Conservation (phyloP, 2,888 invertebrate species). For the Calliopum simillimum region DNA sequence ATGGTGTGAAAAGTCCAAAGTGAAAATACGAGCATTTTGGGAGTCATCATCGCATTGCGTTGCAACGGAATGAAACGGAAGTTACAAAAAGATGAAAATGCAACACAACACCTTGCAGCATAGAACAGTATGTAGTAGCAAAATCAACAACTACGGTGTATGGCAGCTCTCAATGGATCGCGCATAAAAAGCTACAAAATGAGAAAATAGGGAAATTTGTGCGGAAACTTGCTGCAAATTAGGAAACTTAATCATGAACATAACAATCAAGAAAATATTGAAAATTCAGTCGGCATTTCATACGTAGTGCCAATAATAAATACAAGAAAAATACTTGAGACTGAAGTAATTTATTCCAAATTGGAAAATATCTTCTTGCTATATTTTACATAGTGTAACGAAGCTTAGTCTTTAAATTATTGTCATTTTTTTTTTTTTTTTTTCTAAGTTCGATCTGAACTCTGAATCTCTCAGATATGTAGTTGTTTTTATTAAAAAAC, state of each 20-base stretch:
- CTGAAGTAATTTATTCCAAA: too few species aligned
- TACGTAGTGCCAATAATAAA: too few species aligned
- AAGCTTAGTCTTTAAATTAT: too few species aligned
- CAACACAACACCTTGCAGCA: slow-evolving; percentile 16
- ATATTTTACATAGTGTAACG: too few species aligned
- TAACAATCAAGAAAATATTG: slow-evolving; percentile 28
- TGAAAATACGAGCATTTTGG: slow-evolving; percentile 40
- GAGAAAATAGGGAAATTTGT: slow-evolving; percentile 36
- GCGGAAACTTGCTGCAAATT: slow-evolving; percentile 31
- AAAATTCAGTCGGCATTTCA: neutral
- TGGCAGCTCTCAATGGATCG: neutral
- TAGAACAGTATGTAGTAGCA: neutral
- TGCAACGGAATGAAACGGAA: slow-evolving; percentile 18
- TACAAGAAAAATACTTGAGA: too few species aligned
- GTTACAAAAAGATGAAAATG: neutral
- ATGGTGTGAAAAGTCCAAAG: slow-evolving; percentile 27
- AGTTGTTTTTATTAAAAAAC: too few species aligned
- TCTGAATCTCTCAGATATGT: too few species aligned
- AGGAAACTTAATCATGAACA: slow-evolving; percentile 25
- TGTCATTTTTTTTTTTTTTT: too few species aligned
- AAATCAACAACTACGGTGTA: neutral
- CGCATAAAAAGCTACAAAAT: slow-evolving; percentile 14
- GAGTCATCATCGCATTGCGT: slow-evolving; percentile 33
- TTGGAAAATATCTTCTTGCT: too few species aligned
- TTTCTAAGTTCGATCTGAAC: too few species aligned